phyloP scores from a whole-genome alignment of 2,888 invertebrate species.

The Machimus atricapillus region DNA sequence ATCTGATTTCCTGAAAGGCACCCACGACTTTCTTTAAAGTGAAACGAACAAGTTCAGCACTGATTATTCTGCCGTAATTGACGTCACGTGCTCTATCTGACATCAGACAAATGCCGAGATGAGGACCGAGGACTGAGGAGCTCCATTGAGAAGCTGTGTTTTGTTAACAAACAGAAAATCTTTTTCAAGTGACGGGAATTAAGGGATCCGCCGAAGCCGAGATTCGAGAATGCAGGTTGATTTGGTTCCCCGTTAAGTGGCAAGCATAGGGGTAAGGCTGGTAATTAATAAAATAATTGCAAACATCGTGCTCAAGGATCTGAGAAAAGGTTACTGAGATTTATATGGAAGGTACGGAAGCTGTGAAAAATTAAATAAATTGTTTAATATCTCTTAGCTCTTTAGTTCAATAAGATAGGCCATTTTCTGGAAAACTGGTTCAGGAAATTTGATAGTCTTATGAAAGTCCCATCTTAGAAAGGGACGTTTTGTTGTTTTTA shows the following conservation, averaged over 20 bases:
- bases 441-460: no score
- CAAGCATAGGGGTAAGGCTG: neutral
- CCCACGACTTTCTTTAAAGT: conserved; percentile 1
- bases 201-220: neutral
- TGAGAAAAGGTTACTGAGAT: neutral
- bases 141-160: neutral
- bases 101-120: conserved; percentile 26
- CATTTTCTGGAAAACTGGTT: no score
- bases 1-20: conserved; percentile 2
- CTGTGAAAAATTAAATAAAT: neutral
- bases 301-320: conserved; percentile 9
- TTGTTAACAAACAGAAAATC: conserved; percentile 32
- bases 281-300: neutral
- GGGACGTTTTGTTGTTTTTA: no score
- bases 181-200: neutral
- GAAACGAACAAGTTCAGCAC: conserved; percentile 37
- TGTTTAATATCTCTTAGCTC: neutral
- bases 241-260: neutral
- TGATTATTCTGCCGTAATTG: conserved; percentile 44
- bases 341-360: neutral
- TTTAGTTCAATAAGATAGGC: no score
- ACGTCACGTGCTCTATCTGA: conserved; percentile 45
- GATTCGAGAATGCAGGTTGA: conserved; percentile 5
- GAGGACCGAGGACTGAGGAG: neutral
- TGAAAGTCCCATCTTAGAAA: no score